Evolutionary conservation across 2,797 vertebrate species (phyloP), one percentile per base, ranked within the genome.

Genomic region (Channa striata): DNA sequence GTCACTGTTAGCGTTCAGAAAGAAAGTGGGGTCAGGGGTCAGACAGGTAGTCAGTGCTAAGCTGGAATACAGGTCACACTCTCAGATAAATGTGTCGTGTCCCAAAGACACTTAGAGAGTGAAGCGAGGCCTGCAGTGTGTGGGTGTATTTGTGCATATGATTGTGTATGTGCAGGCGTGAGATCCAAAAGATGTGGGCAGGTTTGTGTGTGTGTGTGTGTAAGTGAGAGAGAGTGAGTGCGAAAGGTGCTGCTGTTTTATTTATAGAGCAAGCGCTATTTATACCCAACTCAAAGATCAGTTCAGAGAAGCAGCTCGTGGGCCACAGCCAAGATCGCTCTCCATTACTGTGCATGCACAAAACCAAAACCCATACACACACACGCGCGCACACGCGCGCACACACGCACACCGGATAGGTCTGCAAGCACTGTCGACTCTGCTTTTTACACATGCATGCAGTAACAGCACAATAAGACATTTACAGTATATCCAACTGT

Each of bases 271-370:
- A 14, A 84, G 80, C 23, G 58, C 90, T 94, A 92, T 92, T 94
- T 93, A 92, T 93, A 93, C 87, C 86, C 71, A 78, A 91, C 91
- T 84, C 87, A 92, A 91, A 93, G 91, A 93, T 92, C 90, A 89
- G 88, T 92, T 91, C 90, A 91, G 89, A 92, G 90, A 85, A 91
- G 83, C 87, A 78, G 84, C 85, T 90, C 40, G 78, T 90, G 87
- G 86, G 86, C 89, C 88, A 80, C 58, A 77, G 89, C 91, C 92
- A 92, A 90, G 87, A 87, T 83, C 83, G 67, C 78, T 84, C 90
- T 89, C 91, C 78, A 87, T 90, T 91, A 89, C 78, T 47, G 84
- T 66, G 78, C 66, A 72, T 43, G 63, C 74, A 78, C 81, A 71
- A 60, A 76, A 81, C 63, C 43, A 48, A 81, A 54, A 67, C 66